Percentiles rank a stretch among this genome's conserved stretches.
Evolutionary conservation across 2,888 invertebrate species (phyloP).

Genomic region (Chaitophorus viminalis): DNA sequence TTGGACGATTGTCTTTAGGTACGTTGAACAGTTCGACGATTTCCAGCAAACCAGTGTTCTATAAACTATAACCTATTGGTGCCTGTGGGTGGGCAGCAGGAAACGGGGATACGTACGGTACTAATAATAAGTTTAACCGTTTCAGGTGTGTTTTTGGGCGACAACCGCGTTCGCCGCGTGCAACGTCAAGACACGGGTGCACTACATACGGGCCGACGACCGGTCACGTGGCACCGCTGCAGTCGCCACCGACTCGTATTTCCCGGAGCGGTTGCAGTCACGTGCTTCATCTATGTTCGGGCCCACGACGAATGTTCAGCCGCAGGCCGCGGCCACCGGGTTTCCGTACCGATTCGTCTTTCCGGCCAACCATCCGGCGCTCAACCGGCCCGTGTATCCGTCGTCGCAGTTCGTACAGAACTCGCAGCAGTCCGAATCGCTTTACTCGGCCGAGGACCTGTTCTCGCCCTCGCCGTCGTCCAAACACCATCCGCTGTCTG

Average conservation of each 20-base stretch:
- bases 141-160: conserved; percentile 37
- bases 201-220: background rate
- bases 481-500: conserved; percentile 20
- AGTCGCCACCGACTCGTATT: background rate
- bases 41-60: no score
- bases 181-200: conserved; percentile 4
- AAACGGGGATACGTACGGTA: background rate
- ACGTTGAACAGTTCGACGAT: background rate
- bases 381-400: conserved; percentile 50
- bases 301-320: background rate
- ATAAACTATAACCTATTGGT: no score
- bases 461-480: background rate
- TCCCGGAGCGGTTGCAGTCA: conserved; percentile 13
- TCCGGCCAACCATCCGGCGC: conserved; percentile 61
- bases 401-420: conserved; percentile 56
- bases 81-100: no score
- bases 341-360: conserved; percentile 62
- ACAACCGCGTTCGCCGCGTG: conserved; percentile 38
- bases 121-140: background rate
- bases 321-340: conserved; percentile 17
- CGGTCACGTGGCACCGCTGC: background rate
- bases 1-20: no score
- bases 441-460: conserved; percentile 14
- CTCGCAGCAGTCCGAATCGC: conserved; percentile 1
- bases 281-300: conserved; percentile 44